These are phyloP conservation scores for Acrocephalus arundinaceus DNA, from an alignment of 2,113 vertebrate genomes.

Conservation along the genomic window DNA sequence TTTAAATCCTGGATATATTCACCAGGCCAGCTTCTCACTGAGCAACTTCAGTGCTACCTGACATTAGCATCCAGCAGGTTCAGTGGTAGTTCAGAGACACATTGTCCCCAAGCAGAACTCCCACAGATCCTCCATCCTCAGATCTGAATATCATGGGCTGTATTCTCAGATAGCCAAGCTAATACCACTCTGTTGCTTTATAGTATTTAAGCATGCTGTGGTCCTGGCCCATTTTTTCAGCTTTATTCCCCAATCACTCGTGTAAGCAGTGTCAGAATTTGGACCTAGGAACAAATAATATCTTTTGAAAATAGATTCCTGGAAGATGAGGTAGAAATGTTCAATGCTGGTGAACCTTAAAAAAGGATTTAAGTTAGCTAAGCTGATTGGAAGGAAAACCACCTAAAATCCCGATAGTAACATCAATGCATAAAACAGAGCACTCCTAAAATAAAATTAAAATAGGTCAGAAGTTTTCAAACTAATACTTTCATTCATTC, in stretches of 20 bases:
- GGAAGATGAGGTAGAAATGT: slow-evolving; percentile 37
- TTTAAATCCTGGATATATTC: neutral
- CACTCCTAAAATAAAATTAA: slow-evolving; percentile 62
- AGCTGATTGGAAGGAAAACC: slow-evolving; percentile 55
- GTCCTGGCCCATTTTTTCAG: neutral
- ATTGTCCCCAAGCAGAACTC: neutral
- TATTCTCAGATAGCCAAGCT: neutral
- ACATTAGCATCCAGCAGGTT: neutral
- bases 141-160: neutral
- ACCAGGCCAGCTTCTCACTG: neutral
- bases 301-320: slow-evolving; percentile 46
- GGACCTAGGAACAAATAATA: neutral
- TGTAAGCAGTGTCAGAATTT: slow-evolving; percentile 34
- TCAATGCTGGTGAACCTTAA: slow-evolving; percentile 51
- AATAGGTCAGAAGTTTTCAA: slow-evolving; percentile 62
- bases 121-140: neutral
- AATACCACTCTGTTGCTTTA: neutral
- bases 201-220: neutral
- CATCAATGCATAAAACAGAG: slow-evolving; percentile 33
- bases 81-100: neutral
- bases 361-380: slow-evolving; percentile 53
- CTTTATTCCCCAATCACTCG: neutral
- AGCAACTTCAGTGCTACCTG: neutral
- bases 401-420: slow-evolving; percentile 48
- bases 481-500: slow-evolving; percentile 57